Percentiles rank a stretch among this genome's conserved stretches.
phyloP scores from a whole-genome alignment of 2,797 vertebrate genomes.

The Fundulus diaphanus region DNA sequence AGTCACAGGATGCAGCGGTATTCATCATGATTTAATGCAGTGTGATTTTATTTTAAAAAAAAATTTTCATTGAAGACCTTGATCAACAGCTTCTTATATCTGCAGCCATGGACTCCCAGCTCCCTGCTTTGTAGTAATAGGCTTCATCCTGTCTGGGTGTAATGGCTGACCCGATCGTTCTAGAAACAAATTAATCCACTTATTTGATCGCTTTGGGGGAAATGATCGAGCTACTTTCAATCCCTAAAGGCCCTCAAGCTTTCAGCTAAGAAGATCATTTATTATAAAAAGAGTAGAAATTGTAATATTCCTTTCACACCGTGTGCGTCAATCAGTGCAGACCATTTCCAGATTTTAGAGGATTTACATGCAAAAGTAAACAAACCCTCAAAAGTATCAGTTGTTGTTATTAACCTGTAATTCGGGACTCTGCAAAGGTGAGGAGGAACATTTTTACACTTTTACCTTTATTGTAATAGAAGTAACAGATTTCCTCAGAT shows the following conservation, averaged over 20 bases:
- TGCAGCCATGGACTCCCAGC: constrained; percentile 4
- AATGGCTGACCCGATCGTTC: constrained; percentile 18
- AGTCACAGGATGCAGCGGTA: constrained; percentile 15
- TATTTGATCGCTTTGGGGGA: constrained; percentile 19
- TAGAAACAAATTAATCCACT: constrained; percentile 19
- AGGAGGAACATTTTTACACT: background rate
- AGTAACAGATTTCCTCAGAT: background rate
- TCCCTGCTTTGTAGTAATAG: constrained; percentile 26
- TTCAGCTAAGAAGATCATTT: background rate
- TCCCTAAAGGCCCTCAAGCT: constrained; percentile 2
- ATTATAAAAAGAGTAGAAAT: background rate
- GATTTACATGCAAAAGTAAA: background rate
- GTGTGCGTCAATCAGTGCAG: background rate
- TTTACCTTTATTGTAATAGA: no score
- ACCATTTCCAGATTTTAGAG: background rate
- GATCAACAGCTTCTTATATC: constrained; percentile 28
- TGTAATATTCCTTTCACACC: background rate
- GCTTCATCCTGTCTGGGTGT: constrained; percentile 20
- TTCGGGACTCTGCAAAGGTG: background rate
- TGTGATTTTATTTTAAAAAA: constrained; percentile 12
- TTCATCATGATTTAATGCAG: constrained; percentile 18
- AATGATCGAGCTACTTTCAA: constrained; percentile 23
- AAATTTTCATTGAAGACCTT: background rate
- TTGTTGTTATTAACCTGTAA: background rate
- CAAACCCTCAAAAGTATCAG: background rate